Base-by-base conservation (phyloP, 2,888 invertebrate species). In the Chironomus riparius region DNA sequence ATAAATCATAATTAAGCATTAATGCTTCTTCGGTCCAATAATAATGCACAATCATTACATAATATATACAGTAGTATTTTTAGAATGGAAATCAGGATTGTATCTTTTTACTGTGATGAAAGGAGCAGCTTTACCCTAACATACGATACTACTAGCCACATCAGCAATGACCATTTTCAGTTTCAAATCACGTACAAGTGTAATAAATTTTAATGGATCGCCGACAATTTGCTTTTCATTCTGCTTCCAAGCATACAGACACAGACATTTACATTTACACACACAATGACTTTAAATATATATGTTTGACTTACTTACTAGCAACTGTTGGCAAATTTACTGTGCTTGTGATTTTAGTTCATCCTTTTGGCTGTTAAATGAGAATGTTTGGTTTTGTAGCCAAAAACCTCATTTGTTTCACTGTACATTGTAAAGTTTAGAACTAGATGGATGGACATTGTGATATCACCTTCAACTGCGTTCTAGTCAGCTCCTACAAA, bases 161-260 rank as follows among this genome's bases (percentile, higher is more conserved):
- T 18, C n/a, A 56, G 12, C 24, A 65, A 4, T 65, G 65, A 24
- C 65, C 65, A 21, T 10, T 24, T 24, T 21, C 22, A 65, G 21
- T 65, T 65, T 65, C 65, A 65, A 65, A 24, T 65, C 65, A 65
- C 65, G 65, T 65, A 18, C 22, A 10, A 65, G 22, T 7, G 65
- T 65, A 65, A 65, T 65, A 65, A 65, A 65, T 65, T 21, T 65
- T 65, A 65, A 65, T 65, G 65, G 65, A 24, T 65, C 65, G 65
- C 13, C 65, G 65, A 65, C 65, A 22, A 65, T 65, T 65, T 65
- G 65, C 65, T 22, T 15, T 15, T 56, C 56, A 15, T 15, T 7
- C 6, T 18, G 18, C n/a, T 3, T 7, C 18, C n/a, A 18, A 56
- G n/a, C 56, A n/a, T 15, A 18, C n/a, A 56, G 15, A 18, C 15